Base-by-base conservation (phyloP, 2,888 invertebrate genomes). In the Temnothorax unifasciatus region DNA sequence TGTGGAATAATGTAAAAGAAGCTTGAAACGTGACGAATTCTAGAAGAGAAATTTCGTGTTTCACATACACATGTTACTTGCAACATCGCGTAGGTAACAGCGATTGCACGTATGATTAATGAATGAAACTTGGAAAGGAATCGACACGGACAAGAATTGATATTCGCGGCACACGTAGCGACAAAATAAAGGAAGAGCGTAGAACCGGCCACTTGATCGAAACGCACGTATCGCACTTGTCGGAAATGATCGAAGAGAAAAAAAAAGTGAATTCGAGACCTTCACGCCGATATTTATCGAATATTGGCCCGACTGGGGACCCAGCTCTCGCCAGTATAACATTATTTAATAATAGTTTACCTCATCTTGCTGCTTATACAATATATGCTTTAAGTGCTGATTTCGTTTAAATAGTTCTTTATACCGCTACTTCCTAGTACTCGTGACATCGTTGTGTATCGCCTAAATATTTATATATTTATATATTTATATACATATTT, bases 241-340 rank as follows among this genome's bases (percentile, higher is more conserved):
- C 18, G 79, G 50, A 50, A 61, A 75, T 50, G 75, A 85, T 75
- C 21, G 13, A 84, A 81, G 11, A 81, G 11, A 25, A 63, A 79
- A 13, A 34, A 66, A 76, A 76, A 81, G 50, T 50, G 15, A 82
- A 79, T 81, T 69, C 13, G 73, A 86, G 63, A 82, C 47, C 52
- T 83, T 88, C 82, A 91, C 92, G 93, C 94, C 94, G 95, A 94
- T 95, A 95, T 95, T 94, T 94, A 94, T 94, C 92, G 94, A 94
- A 94, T 94, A 94, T 94, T 94, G 94, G 93, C 93, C 94, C 94
- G 92, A 89, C 90, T 92, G 93, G 92, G 92, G 92, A 92, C 94
- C 94, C 93, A 94, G 92, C 91, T 93, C 93, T 94, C 91, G 94
- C 94, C 94, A 94, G 94, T 93, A 92, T 92, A 92, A 90, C 85